Evolutionary conservation across 64 coral and sea anemone genomes (phyloP).

Genomic region (Astreopora myriophthalma): DNA sequence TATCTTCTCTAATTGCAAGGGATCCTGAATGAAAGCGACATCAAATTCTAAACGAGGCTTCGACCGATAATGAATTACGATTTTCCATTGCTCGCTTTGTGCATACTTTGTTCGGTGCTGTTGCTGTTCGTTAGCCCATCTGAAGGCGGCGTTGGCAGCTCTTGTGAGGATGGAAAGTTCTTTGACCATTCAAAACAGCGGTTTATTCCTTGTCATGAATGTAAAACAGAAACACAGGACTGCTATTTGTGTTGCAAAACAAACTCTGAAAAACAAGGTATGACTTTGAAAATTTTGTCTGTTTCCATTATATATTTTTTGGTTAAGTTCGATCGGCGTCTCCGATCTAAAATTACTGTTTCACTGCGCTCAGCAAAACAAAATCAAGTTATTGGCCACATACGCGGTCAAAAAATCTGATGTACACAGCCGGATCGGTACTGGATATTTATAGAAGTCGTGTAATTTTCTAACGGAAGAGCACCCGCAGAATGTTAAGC

Average conservation of each 20-base stretch:
- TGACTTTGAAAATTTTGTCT: neutral
- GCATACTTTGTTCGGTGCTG: neutral
- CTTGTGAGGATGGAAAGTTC: slow-evolving; percentile 44
- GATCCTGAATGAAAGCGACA: neutral
- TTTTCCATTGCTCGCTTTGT: neutral
- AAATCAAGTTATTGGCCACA: no score
- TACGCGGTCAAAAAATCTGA: no score
- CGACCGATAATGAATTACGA: neutral
- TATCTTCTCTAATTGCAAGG: neutral
- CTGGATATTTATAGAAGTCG: no score
- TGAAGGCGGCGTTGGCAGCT: neutral
- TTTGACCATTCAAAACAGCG: slow-evolving; percentile 31
- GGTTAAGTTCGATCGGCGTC: no score
- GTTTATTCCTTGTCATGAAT: slow-evolving; percentile 45
- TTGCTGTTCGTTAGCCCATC: neutral
- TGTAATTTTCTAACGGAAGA: no score
- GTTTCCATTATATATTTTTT: neutral
- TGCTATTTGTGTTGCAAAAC: slow-evolving; percentile 30
- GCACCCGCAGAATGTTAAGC: no score
- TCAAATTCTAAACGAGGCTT: neutral
- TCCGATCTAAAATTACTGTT: no score
- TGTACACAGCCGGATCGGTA: no score
- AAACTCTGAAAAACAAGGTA: neutral
- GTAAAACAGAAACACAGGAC: slow-evolving; percentile 2
- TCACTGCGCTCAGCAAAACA: no score